Evolutionary conservation across 1,140 invertebrate genomes (phyloP).

Genomic region (Drosophila albomicans): DNA sequence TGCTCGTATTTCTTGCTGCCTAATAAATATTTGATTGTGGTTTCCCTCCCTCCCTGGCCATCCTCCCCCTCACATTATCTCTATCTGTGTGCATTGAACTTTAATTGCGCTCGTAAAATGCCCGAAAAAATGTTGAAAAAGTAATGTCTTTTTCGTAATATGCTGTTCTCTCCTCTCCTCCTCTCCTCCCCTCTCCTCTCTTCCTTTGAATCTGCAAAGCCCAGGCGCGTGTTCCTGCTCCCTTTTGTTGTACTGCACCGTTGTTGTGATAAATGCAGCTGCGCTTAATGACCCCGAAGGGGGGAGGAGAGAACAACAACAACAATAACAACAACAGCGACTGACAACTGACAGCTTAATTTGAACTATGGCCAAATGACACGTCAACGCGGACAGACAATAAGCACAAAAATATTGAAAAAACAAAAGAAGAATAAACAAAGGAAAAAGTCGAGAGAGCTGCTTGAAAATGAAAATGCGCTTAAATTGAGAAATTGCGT

Average conservation of each 20-base stretch:
- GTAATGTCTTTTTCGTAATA: background rate
- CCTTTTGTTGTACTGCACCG: background rate
- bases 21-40: constrained; percentile 55
- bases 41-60: background rate
- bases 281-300: constrained; percentile 57
- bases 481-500: no score
- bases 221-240: constrained; percentile 19
- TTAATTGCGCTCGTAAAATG: constrained; percentile 68
- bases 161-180: background rate
- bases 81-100: constrained; percentile 60
- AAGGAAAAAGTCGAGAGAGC: background rate
- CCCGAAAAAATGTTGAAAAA: constrained; percentile 19
- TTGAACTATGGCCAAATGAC: constrained; percentile 55
- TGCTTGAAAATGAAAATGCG: no score
- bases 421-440: constrained; percentile 5
- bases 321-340: constrained; percentile 17
- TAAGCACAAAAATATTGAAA: background rate
- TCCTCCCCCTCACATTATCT: constrained; percentile 3
- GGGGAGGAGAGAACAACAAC: background rate
- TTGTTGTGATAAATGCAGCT: constrained; percentile 52
- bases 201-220: no score
- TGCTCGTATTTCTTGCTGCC: background rate
- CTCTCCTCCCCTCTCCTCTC: no score
- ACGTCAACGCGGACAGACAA: constrained; percentile 23
- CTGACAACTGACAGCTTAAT: constrained; percentile 64